Evolutionary conservation across 2,888 invertebrate genomes (phyloP).

Genomic region (Nudaria mundana): DNA sequence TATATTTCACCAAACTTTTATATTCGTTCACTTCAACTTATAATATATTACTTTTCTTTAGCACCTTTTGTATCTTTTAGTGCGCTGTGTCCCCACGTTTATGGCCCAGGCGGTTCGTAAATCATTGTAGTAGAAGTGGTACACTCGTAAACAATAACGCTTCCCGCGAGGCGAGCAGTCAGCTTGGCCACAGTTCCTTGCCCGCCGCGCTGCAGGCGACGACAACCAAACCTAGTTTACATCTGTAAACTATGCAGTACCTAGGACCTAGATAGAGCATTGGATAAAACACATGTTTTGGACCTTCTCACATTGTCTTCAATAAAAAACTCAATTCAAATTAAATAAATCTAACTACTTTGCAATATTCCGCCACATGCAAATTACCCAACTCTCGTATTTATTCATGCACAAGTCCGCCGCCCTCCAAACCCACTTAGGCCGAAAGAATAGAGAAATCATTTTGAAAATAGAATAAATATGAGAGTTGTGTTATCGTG

Average conservation of each 20-base stretch:
- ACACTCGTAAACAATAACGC: conserved; percentile 70
- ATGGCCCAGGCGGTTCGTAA: conserved; percentile 75
- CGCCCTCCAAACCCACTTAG: no score
- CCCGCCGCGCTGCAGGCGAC: conserved; percentile 13
- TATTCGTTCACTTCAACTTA: conserved; percentile 74
- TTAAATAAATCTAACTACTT: no score
- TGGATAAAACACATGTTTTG: no score
- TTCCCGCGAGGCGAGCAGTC: conserved; percentile 50
- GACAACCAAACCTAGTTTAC: conserved; percentile 8
- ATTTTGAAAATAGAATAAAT: no score
- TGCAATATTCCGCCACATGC: no score
- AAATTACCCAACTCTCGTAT: no score
- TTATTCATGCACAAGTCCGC: no score
- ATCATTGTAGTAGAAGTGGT: conserved; percentile 79
- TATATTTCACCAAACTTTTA: conserved; percentile 79
- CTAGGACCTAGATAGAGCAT: no score
- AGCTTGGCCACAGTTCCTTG: conserved; percentile 17
- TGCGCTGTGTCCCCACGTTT: conserved; percentile 78
- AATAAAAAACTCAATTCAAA: no score
- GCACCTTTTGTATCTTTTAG: conserved; percentile 81
- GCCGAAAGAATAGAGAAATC: no score
- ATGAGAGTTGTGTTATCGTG: no score
- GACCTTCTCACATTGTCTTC: no score
- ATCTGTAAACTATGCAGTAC: conserved; percentile 1
- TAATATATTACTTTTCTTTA: conserved; percentile 80